A percentile compares a stretch with the other conserved stretches of the same genome.
phyloP scores from a whole-genome alignment of 2,888 invertebrate species.

The Dermolepida albohirtum region DNA sequence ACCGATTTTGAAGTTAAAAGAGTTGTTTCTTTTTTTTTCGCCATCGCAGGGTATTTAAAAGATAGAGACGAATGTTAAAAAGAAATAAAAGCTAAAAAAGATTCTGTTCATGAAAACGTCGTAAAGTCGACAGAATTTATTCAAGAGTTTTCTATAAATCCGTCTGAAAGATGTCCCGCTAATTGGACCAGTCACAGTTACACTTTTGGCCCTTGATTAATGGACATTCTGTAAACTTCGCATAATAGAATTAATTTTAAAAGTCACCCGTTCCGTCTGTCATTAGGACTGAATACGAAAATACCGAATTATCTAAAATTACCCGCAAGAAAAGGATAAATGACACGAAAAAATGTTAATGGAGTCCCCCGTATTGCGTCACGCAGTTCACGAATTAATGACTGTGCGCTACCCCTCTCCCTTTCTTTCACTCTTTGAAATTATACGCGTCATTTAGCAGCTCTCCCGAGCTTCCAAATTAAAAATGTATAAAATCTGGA shows the following conservation, averaged over 20 bases:
- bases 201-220: constrained; percentile 31
- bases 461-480: constrained; percentile 47
- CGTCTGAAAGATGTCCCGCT: constrained; percentile 23
- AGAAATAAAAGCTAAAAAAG: not conserved
- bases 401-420: constrained; percentile 31
- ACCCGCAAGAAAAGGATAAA: constrained; percentile 55
- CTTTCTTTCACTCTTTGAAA: constrained; percentile 42
- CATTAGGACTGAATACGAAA: constrained; percentile 32
- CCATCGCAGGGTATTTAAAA: too few relatives aligned
- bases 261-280: constrained; percentile 33
- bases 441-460: constrained; percentile 52
- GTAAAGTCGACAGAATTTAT: constrained; percentile 6
- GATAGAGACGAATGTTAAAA: too few relatives aligned
- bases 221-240: constrained; percentile 33
- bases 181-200: constrained; percentile 36
- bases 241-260: constrained; percentile 36
- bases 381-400: constrained; percentile 57
- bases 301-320: constrained; percentile 40
- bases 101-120: constrained; percentile 4
- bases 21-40: too few relatives aligned
- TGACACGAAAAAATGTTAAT: constrained; percentile 62
- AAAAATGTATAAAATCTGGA: constrained; percentile 48
- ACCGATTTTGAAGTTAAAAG: too few relatives aligned
- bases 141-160: constrained; percentile 29
- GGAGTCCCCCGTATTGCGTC: constrained; percentile 55